Percentiles rank a stretch among this genome's conserved stretches.
These are phyloP conservation scores for Pheosia tremula DNA, from an alignment of 2,888 invertebrate genomes.

Conservation along the genomic window DNA sequence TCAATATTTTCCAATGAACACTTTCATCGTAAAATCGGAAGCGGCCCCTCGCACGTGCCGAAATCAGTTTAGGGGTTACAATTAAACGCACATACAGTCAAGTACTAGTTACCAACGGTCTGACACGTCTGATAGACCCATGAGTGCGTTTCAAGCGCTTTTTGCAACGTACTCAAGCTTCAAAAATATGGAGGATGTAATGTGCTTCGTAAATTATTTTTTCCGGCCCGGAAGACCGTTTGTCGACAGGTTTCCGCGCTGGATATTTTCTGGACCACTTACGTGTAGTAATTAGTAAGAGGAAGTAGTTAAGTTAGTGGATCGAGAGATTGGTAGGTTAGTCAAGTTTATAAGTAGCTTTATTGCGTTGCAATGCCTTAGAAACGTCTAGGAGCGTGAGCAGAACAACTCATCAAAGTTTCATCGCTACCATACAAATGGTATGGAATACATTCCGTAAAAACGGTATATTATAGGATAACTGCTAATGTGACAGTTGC, in stretches of 20 bases:
- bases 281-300: neutral
- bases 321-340: neutral
- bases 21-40: constrained; percentile 1
- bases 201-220: neutral
- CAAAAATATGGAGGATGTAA: neutral
- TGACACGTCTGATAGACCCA: constrained; percentile 48
- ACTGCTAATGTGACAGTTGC: too few species aligned
- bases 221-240: constrained; percentile 2
- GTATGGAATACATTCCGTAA: too few species aligned
- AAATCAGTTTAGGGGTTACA: neutral
- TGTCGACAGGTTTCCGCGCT: constrained; percentile 1
- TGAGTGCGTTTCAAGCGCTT: neutral
- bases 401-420: too few species aligned
- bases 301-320: neutral
- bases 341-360: neutral
- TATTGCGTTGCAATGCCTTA: neutral
- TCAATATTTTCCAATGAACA: constrained; percentile 8
- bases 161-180: neutral
- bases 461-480: too few species aligned
- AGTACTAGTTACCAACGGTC: constrained; percentile 54
- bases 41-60: constrained; percentile 1
- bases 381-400: too few species aligned
- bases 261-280: constrained; percentile 1
- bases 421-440: too few species aligned
- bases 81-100: constrained; percentile 37